Percentiles rank a stretch among this genome's conserved stretches.
Evolutionary conservation across 37 sponge, comb jelly and placozoan species (phyloP).

Genomic region (Beroe forskalii): DNA sequence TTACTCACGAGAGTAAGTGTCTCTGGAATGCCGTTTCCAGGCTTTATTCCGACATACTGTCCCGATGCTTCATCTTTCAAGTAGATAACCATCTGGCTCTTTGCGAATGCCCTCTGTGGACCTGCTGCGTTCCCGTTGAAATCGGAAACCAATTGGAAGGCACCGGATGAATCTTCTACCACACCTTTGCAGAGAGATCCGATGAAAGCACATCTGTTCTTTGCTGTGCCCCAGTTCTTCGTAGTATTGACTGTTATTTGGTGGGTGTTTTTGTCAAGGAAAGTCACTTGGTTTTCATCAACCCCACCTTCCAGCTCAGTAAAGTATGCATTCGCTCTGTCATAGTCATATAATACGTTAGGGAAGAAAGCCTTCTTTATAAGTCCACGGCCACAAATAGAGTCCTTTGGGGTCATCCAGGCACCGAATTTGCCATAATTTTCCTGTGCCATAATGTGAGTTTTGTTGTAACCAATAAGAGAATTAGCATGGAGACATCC

Average conservation of each 20-base stretch:
- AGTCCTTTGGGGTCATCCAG: neutral
- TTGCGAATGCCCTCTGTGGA: neutral
- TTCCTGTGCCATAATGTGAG: neutral
- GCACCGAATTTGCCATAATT: conserved; percentile 3
- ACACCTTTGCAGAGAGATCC: conserved; percentile 30
- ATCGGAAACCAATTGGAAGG: neutral
- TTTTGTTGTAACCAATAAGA: conserved; percentile 12
- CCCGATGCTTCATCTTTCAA: neutral
- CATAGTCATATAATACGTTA: conserved; percentile 6
- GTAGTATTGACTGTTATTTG: neutral
- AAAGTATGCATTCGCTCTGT: conserved; percentile 39
- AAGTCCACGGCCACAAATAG: neutral
- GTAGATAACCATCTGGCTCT: conserved; percentile 22
- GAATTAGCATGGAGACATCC: neutral
- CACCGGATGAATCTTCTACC: neutral
- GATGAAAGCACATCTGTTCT: conserved; percentile 38
- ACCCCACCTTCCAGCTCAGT: neutral
- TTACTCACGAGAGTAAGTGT: neutral
- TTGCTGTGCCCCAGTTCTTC: neutral
- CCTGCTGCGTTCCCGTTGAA: neutral
- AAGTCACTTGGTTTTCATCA: neutral
- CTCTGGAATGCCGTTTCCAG: neutral
- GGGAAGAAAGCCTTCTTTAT: conserved; percentile 26
- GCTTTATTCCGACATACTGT: neutral
- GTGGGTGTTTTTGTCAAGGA: neutral